Base-by-base conservation (phyloP, 2,888 invertebrate genomes). In the Athalia circularis region DNA sequence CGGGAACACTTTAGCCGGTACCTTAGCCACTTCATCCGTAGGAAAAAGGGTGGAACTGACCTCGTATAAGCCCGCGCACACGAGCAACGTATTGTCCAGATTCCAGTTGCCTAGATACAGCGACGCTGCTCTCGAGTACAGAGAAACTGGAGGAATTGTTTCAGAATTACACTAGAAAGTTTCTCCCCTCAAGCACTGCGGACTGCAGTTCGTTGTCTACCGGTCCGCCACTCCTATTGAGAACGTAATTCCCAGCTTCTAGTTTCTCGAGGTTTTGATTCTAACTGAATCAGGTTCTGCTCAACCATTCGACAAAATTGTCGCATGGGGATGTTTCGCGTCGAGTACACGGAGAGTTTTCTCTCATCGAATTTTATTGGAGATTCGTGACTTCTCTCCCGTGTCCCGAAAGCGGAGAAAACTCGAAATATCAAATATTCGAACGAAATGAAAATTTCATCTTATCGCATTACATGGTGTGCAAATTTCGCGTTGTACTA, bases 11-110 rank as follows among this genome's bases (percentile, higher is more conserved):
- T 83, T 79, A 61, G 80, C 77, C 77, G 72, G 77, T 81, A 79
- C 79, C 79, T 79, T 76, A 80, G 82, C 82, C 80, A 83, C 82
- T 85, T 86, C 81, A 81, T 85, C 82, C 82, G 79, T 29, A 29
- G 72, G 50, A 82, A 62, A 64, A 75, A 52, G 75, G 74, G 62
- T 62, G 83, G 76, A 82, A 82, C 80, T 84, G 86, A 86, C 85
- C 85, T 78, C 67, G 78, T 61, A 48, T 52, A 52, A 47, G 43
- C n/a, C 62, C 9, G 9, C 1, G 43, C 62, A 15, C 13, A 8
- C 62, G 11, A 8, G 8, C 9, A n/a, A 52, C 7, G 62, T 64
- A 62, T 62, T 64, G 61, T 75, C 43, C 15, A 45, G 48, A 5
- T 3, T 52, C 29, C 29, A 13, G 11, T 15, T 29, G 48, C 54